A percentile compares a stretch with the other conserved stretches of the same genome.
phyloP scores from a whole-genome alignment of 2,888 invertebrate genomes.

The Beris morrisii region DNA sequence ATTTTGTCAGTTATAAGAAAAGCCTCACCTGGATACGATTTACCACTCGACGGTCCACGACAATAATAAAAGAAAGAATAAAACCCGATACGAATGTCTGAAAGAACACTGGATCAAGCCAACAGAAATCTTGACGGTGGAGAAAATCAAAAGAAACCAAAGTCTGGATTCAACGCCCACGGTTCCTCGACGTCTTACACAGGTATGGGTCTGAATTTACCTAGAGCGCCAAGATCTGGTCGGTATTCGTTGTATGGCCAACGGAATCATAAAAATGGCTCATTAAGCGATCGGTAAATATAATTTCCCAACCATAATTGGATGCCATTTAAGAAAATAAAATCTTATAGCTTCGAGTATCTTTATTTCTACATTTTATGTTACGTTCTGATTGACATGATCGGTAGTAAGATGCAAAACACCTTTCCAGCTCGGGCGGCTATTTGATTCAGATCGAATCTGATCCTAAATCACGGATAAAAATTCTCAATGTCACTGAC shows the following conservation, averaged over 20 bases:
- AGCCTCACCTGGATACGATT: too few species aligned
- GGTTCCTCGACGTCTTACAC: not conserved
- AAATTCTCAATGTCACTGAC: too few species aligned
- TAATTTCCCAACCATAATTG: conserved; percentile 31
- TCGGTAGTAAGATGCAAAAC: too few species aligned
- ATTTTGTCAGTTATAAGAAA: too few species aligned
- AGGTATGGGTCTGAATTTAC: conserved; percentile 5
- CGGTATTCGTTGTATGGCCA: conserved; percentile 9
- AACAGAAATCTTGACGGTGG: conserved; percentile 22
- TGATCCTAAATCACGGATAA: too few species aligned
- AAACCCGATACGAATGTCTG: too few species aligned
- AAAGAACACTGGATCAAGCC: too few species aligned
- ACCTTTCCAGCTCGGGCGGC: too few species aligned
- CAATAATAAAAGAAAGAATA: not conserved
- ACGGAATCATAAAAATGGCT: conserved; percentile 33
- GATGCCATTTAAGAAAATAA: conserved; percentile 10
- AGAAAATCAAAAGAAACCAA: conserved; percentile 33
- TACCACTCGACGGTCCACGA: not conserved
- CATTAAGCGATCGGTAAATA: conserved; percentile 35
- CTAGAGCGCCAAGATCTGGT: conserved; percentile 21
- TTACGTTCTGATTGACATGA: too few species aligned
- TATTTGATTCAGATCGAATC: too few species aligned
- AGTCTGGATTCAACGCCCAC: conserved; percentile 35
- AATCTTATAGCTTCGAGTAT: too few species aligned
- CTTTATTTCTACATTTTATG: too few species aligned